Evolutionary conservation across 2,888 invertebrate genomes (phyloP).

Genomic region (Archaeoteleia sp.): DNA sequence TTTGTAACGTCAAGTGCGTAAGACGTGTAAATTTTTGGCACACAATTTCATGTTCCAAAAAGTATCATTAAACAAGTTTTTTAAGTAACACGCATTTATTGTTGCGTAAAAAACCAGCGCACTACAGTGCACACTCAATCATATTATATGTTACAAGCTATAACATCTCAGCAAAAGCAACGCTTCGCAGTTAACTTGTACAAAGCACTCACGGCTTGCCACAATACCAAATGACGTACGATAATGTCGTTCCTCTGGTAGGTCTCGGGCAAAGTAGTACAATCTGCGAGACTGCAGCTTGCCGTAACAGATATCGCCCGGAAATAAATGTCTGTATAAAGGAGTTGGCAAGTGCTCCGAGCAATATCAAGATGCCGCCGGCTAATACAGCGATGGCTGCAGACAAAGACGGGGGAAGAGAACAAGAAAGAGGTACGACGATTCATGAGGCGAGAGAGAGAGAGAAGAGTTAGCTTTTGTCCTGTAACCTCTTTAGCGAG

Average conservation of each 20-base stretch:
- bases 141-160: constrained; percentile 11
- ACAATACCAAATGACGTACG: constrained; percentile 64
- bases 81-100: no score
- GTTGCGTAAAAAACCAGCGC: no score
- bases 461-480: constrained; percentile 18
- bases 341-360: constrained; percentile 70
- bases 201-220: constrained; percentile 57
- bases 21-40: no score
- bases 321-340: constrained; percentile 70
- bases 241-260: constrained; percentile 59
- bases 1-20: no score
- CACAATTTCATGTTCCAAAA: no score
- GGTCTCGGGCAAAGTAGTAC: constrained; percentile 62
- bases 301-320: constrained; percentile 64
- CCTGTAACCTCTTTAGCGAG: constrained; percentile 24
- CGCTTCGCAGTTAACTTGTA: constrained; percentile 28
- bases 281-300: constrained; percentile 67
- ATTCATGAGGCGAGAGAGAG: neutral
- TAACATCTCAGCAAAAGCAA: constrained; percentile 23
- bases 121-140: no score
- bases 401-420: constrained; percentile 36
- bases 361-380: constrained; percentile 68
- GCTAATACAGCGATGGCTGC: constrained; percentile 62
- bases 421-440: constrained; percentile 4
- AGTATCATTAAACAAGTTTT: no score